Evolutionary conservation across 2,113 vertebrate genomes (phyloP), one percentile per base, ranked within the genome.

Genomic region (Corynorhinus townsendii): DNA sequence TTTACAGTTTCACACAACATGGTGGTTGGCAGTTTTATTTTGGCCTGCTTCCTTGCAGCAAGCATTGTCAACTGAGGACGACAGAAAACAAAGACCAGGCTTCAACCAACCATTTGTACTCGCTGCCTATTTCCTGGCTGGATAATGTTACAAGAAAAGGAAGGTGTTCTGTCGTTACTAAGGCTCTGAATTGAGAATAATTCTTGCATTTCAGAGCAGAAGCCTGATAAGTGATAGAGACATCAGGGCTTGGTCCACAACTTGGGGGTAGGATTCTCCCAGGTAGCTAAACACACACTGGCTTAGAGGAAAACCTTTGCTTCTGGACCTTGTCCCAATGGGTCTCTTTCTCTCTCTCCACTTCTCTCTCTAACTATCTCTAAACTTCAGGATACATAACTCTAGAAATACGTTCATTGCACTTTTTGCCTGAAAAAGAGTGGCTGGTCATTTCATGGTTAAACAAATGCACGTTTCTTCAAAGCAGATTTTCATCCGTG

Each of bases 51-150:
- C 35, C 20, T 93, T 68, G 40, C 22, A 76, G 71, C 6, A 33
- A 84, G 71, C 35, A 11, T 73, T 79, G 87, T 91, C 81, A 69
- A 24, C 35, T 2, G 2, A 68, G 72, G 76, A 89, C 76, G 84
- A 75, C 62, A 81, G 59, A 96, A 95, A 94, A 94, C 77, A 94
- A 94, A 95, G 87, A 86, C 85, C 84, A 90, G 82, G 30, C 69
- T 93, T 80, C 19, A 83, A 45, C 83, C 59, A 69, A 15, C 30
- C 47, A 54, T 77, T 38, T 59, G 66, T 59, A 38, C 49, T 28
- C 0, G 7, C 54, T 90, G 85, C 68, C 77, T 90, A 56, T 68
- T 85, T 89, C 90, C 85, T 92, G 75, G 56, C 77, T 95, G 91
- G 86, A 24, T 73, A 83, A 86, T 73, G 35, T 87, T 94, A 87